These are phyloP conservation scores for Phycodurus eques DNA, from an alignment of 2,113 vertebrate species.

Conservation along the genomic window DNA sequence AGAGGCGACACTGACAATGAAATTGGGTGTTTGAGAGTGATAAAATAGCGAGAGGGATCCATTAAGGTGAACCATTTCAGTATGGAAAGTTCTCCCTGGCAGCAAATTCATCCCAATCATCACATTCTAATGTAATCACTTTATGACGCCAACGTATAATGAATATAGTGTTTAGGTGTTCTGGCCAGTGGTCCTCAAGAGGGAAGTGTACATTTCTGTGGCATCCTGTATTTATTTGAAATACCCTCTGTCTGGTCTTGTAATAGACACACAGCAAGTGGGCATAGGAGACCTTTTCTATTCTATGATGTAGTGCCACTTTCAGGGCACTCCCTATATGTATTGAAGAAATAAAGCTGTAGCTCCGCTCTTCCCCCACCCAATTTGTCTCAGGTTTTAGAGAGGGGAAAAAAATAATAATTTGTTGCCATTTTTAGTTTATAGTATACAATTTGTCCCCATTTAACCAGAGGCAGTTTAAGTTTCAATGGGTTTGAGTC, in stretches of 20 bases:
- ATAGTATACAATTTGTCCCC: conserved; percentile 54
- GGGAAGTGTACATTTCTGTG: conserved; percentile 74
- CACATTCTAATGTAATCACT: conserved; percentile 70
- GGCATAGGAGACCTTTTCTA: conserved; percentile 63
- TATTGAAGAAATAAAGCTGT: conserved; percentile 63
- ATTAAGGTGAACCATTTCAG: conserved; percentile 51
- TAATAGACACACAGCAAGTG: conserved; percentile 63
- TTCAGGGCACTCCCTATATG: conserved; percentile 51
- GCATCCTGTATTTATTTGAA: conserved; percentile 74
- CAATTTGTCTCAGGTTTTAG: conserved; percentile 51
- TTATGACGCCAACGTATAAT: conserved; percentile 68
- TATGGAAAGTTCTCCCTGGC: conserved; percentile 66
- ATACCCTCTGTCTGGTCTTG: conserved; percentile 69
- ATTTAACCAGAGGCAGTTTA: conserved; percentile 37
- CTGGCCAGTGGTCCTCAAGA: conserved; percentile 49
- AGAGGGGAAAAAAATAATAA: conserved; percentile 15
- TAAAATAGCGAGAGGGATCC: conserved; percentile 57
- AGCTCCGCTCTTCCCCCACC: conserved; percentile 55
- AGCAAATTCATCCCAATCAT: conserved; percentile 68
- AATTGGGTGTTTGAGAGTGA: conserved; percentile 61
- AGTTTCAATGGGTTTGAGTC: conserved; percentile 10
- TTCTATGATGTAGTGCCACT: conserved; percentile 50
- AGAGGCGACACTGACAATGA: conserved; percentile 48
- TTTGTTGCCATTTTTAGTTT: conserved; percentile 60
- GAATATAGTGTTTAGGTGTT: conserved; percentile 71